Percentiles rank a stretch among this genome's conserved stretches.
Evolutionary conservation across 2,797 vertebrate genomes (phyloP).

Genomic region (Rachycentron canadum): DNA sequence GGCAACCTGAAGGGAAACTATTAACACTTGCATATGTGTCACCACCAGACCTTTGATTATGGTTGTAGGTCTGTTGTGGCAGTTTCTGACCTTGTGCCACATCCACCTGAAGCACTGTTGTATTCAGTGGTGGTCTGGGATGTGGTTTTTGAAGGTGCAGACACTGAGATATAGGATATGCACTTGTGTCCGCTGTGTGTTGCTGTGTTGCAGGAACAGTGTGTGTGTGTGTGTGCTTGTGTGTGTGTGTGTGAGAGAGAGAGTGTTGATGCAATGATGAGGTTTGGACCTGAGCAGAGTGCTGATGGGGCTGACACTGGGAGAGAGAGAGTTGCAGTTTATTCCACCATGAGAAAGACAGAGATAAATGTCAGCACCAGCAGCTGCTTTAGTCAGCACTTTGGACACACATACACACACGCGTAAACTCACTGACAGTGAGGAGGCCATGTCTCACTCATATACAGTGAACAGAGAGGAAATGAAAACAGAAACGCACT

Average conservation of each 20-base stretch:
- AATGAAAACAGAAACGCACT: slow-evolving; percentile 21
- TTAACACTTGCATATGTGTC: not conserved
- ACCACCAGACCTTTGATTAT: slow-evolving; percentile 24
- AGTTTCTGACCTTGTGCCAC: slow-evolving; percentile 54
- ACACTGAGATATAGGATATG: slow-evolving; percentile 73
- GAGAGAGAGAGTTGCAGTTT: slow-evolving; percentile 65
- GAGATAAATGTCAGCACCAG: slow-evolving; percentile 80
- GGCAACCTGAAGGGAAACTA: slow-evolving; percentile 13
- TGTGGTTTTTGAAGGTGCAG: slow-evolving; percentile 72
- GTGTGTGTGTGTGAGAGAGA: slow-evolving; percentile 38
- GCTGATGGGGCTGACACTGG: slow-evolving; percentile 73
- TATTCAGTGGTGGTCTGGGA: slow-evolving; percentile 63
- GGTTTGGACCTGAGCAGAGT: slow-evolving; percentile 58
- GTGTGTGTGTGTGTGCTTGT: slow-evolving; percentile 35
- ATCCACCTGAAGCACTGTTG: slow-evolving; percentile 47
- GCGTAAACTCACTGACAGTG: slow-evolving; percentile 32
- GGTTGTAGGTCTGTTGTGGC: slow-evolving; percentile 10
- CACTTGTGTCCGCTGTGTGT: slow-evolving; percentile 44
- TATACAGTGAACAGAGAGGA: slow-evolving; percentile 10
- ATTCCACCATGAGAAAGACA: slow-evolving; percentile 75
- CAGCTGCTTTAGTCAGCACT: slow-evolving; percentile 79
- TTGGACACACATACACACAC: slow-evolving; percentile 45
- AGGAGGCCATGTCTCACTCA: slow-evolving; percentile 18
- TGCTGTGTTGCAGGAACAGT: slow-evolving; percentile 41
- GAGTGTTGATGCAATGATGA: slow-evolving; percentile 47